phyloP scores from a whole-genome alignment of 2,797 vertebrate species.

The Aulostomus chinensis region DNA sequence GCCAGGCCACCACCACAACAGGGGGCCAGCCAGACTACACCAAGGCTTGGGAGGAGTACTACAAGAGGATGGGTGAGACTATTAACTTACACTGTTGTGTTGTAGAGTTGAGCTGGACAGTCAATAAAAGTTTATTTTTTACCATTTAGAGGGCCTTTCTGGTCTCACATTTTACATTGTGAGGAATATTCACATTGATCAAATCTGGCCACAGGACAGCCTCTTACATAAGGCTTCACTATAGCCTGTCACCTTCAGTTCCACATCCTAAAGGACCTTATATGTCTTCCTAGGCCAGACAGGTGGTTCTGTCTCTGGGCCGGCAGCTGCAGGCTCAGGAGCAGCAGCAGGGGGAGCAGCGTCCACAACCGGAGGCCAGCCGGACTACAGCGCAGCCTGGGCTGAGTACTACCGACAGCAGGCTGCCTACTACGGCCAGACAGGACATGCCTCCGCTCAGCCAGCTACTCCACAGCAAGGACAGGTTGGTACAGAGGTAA shows the following conservation, averaged over 20 bases:
- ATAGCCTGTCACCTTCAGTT: no score
- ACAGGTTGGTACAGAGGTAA: no score
- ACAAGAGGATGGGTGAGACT: constrained; percentile 88
- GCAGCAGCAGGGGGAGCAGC: constrained; percentile 54
- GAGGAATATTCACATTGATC: no score
- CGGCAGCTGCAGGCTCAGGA: constrained; percentile 47
- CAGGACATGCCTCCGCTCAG: constrained; percentile 75
- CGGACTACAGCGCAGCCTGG: constrained; percentile 95
- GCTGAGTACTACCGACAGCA: constrained; percentile 95
- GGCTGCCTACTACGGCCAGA: constrained; percentile 82
- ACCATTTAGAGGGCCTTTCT: no score
- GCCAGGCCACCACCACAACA: constrained; percentile 81
- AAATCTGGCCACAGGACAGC: no score
- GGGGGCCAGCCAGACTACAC: constrained; percentile 90
- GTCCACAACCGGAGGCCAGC: constrained; percentile 80
- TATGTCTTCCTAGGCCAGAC: constrained; percentile 67
- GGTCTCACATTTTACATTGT: no score
- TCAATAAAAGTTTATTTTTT: no score
- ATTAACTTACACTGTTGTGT: no score
- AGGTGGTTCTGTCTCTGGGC: constrained; percentile 62
- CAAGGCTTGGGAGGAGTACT: constrained; percentile 95
- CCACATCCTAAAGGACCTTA: no score
- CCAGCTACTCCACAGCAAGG: constrained; percentile 75
- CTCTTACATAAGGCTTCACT: no score
- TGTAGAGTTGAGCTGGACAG: no score